These are phyloP conservation scores for Malurus alboscapulatus DNA, from an alignment of 2,113 vertebrate species.

Conservation along the genomic window DNA sequence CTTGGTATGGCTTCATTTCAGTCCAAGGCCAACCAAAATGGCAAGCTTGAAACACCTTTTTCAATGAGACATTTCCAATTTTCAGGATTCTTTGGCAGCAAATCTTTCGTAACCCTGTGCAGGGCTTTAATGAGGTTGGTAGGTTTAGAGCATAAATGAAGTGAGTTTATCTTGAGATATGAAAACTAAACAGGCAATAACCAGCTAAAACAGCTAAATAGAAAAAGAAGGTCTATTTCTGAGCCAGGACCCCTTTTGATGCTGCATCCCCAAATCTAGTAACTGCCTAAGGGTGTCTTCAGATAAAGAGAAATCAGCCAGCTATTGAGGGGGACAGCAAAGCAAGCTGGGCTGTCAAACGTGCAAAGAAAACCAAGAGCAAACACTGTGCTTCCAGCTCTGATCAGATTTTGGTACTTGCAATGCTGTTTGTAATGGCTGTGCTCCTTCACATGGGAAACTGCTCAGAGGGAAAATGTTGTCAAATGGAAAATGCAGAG, in stretches of 20 bases:
- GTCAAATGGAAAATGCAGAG: not conserved
- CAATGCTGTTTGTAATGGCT: not conserved
- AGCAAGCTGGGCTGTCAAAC: not conserved
- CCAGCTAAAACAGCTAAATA: not conserved
- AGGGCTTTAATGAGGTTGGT: not conserved
- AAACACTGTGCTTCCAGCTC: not conserved
- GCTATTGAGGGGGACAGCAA: not conserved
- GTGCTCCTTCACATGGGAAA: not conserved
- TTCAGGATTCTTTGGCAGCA: not conserved
- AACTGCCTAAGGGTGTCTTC: not conserved
- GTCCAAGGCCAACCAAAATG: not conserved
- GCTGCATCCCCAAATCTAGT: not conserved
- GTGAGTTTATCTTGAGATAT: not conserved
- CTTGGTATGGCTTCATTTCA: not conserved
- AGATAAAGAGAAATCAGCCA: not conserved
- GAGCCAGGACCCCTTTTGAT: not conserved
- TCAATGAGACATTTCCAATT: not conserved
- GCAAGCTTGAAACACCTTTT: not conserved
- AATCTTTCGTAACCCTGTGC: not conserved
- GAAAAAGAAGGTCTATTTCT: not conserved
- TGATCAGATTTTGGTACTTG: not conserved
- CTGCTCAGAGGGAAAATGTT: not conserved
- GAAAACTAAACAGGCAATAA: not conserved
- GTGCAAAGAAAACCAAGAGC: not conserved
- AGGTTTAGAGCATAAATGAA: not conserved